A percentile compares a stretch with the other conserved stretches of the same genome.
Conservation (phyloP, 2,113 vertebrate species). For the Python bivittatus region DNA sequence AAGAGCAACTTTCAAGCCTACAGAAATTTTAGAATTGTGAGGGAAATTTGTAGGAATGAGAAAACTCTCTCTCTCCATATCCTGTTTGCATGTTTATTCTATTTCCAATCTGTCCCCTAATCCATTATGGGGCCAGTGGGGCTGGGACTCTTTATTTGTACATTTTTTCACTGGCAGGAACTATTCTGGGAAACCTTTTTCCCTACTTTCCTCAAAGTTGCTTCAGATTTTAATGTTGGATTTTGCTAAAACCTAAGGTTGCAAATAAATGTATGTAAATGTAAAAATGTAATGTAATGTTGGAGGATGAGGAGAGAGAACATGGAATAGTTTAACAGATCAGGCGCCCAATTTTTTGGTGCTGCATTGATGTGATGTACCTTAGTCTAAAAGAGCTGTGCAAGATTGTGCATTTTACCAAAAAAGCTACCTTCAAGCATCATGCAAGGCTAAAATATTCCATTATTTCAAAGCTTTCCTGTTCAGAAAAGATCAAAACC, state of each 20-base stretch:
- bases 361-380: not conserved
- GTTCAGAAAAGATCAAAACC: rapidly evolving
- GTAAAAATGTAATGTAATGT: not conserved
- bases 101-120: not conserved
- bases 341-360: not conserved
- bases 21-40: not conserved
- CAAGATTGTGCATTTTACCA: not conserved
- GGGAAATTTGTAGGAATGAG: not conserved
- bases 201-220: not conserved
- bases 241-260: no score
- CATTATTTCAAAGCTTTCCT: not conserved
- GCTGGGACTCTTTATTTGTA: not conserved
- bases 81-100: not conserved
- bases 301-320: not conserved
- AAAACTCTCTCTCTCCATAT: not conserved
- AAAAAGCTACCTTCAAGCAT: not conserved
- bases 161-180: not conserved
- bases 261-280: no score
- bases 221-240: not conserved
- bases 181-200: not conserved
- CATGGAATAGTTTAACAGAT: not conserved
- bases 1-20: not conserved
- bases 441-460: not conserved
- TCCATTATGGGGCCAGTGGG: not conserved
- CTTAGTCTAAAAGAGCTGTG: not conserved